These are phyloP conservation scores for Ligdia adustata DNA, from an alignment of 2,888 invertebrate genomes.

Conservation along the genomic window DNA sequence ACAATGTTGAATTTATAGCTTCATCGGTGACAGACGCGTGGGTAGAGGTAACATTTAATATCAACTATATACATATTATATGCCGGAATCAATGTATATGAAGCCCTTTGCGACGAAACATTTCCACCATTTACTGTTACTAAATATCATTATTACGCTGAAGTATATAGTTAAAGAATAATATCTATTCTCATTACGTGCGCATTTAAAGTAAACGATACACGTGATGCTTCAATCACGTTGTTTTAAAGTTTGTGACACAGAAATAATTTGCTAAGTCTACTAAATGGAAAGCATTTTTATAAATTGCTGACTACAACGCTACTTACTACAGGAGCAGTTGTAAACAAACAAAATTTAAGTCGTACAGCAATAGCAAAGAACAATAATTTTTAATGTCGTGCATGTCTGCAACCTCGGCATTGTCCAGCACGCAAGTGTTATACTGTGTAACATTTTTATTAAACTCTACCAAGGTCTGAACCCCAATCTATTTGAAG, in stretches of 20 bases:
- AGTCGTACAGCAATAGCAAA: background rate
- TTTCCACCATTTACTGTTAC: constrained; percentile 4
- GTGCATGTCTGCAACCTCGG: constrained; percentile 5
- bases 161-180: too few relatives aligned
- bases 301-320: background rate
- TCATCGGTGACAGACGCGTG: background rate
- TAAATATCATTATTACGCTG: too few relatives aligned
- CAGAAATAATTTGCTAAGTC: background rate
- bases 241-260: background rate
- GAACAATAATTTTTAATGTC: background rate
- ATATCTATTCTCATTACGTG: too few relatives aligned
- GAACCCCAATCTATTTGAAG: constrained; percentile 7
- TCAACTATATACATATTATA: background rate
- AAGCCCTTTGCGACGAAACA: background rate
- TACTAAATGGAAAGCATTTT: background rate
- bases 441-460: background rate
- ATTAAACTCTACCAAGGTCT: constrained; percentile 9
- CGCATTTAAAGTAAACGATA: background rate
- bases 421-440: constrained; percentile 3
- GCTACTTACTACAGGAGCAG: background rate
- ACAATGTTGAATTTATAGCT: constrained; percentile 8
- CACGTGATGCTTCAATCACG: constrained; percentile 2
- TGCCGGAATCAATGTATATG: constrained; percentile 5
- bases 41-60: background rate
- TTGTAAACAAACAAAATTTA: background rate